These are phyloP conservation scores for Clarias magur DNA, from an alignment of 2,113 vertebrate species.

Conservation along the genomic window DNA sequence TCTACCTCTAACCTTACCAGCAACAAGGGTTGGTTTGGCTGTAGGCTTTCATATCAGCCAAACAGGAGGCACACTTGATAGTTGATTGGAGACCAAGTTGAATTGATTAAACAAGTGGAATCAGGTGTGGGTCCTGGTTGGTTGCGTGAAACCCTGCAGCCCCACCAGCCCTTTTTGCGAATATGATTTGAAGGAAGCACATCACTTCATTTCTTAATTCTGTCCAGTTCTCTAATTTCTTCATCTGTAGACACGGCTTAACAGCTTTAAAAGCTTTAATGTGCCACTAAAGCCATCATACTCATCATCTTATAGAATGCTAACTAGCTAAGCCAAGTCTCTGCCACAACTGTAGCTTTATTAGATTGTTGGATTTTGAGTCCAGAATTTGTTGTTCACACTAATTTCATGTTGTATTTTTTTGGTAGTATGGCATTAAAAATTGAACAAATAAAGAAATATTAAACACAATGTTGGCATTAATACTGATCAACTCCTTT, in stretches of 20 bases:
- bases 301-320: background rate
- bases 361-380: background rate
- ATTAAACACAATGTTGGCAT: background rate
- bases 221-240: background rate
- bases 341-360: background rate
- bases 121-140: background rate
- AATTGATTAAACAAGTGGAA: conserved; percentile 21
- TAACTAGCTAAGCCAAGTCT: background rate
- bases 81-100: background rate
- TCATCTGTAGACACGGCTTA: background rate
- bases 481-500: background rate
- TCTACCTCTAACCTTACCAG: background rate
- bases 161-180: background rate
- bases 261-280: background rate
- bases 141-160: background rate
- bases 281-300: background rate
- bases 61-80: background rate
- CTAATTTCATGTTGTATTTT: background rate
- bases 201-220: background rate
- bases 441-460: background rate
- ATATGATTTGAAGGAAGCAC: background rate
- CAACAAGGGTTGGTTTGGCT: background rate
- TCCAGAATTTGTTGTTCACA: background rate
- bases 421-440: background rate
- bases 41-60: background rate